Evolutionary conservation across 2,797 vertebrate genomes (phyloP), one percentile per base, ranked within the genome.

Genomic region (Pangasius sanitwongsei): DNA sequence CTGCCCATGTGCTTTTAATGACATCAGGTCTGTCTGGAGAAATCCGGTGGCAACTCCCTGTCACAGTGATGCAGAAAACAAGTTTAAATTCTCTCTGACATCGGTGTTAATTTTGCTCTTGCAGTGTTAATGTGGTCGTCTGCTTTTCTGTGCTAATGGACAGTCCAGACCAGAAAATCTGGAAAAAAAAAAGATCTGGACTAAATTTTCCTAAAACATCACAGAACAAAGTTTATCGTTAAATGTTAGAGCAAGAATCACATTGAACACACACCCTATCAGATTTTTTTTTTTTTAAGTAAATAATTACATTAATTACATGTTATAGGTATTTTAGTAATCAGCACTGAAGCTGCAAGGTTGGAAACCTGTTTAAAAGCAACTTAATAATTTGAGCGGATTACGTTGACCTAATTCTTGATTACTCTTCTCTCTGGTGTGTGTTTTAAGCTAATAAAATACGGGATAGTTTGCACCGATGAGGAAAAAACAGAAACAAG

Each of bases 21-120:
- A 8, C 67, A 53, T 53, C 5, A 25, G 85, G 25, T 89, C 55
- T 82, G 75, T 86, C 50, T 63, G 65, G 77, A 74, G 83, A 37
- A 34, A 59, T 63, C 28, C 9, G 18, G 50, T 8, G 23, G 25
- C 50, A 59, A 63, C 74, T 80, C 63, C 74, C 72, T 70, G 59
- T 69, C 72, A 31, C 59, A 41, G n/a, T 44, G 18, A 6, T 28
- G 12, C 50, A 57, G n/a, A 44, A 28, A 9, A 37, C 50, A 4
- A 55, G 50, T 34, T 57, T 37, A 20, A 37, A 41, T 41, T 41
- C 31, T 37, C 20, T 13, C 18, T 2, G 41, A 50, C 9, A 12
- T 59, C 4, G 2, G 18, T 1, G 5, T 25, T 28, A 48, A 20
- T 31, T 78, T 78, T 55, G n/a, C n/a, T 23, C 0, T 57, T 34